Conservation (phyloP, 2,888 invertebrate species). For the Protodeltote pygarga region DNA sequence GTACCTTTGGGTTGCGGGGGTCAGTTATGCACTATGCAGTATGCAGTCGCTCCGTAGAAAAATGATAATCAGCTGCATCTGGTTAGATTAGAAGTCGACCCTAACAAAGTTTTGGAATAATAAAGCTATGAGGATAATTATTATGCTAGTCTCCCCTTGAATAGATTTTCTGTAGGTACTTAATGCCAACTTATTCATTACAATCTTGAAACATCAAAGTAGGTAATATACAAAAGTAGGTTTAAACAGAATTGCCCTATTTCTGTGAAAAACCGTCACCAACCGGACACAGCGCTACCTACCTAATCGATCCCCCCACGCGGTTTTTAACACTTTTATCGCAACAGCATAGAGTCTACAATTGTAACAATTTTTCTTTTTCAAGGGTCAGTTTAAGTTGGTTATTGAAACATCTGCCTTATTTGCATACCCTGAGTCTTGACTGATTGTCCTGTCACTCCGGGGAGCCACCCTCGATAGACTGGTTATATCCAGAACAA, state of each 20-base stretch:
- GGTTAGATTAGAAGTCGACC: no score
- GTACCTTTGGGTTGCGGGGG: no score
- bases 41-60: no score
- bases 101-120: no score
- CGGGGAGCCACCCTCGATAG: conserved; percentile 32
- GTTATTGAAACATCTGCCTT: conserved; percentile 63
- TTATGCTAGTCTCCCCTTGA: no score
- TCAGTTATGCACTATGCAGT: no score
- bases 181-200: no score
- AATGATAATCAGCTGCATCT: no score
- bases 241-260: conserved; percentile 40
- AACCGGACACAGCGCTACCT: conserved; percentile 44
- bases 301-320: background rate
- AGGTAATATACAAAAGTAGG: no score
- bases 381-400: conserved; percentile 3
- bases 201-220: no score
- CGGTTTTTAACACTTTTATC: background rate
- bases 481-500: conserved; percentile 29
- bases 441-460: conserved; percentile 76
- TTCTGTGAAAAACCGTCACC: conserved; percentile 42
- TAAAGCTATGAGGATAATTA: no score
- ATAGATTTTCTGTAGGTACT: no score
- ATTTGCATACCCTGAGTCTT: conserved; percentile 66
- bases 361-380: background rate
- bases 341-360: conserved; percentile 8